Base-by-base conservation (phyloP, 2,113 vertebrate species). In the Neolamprologus cancellatus region DNA sequence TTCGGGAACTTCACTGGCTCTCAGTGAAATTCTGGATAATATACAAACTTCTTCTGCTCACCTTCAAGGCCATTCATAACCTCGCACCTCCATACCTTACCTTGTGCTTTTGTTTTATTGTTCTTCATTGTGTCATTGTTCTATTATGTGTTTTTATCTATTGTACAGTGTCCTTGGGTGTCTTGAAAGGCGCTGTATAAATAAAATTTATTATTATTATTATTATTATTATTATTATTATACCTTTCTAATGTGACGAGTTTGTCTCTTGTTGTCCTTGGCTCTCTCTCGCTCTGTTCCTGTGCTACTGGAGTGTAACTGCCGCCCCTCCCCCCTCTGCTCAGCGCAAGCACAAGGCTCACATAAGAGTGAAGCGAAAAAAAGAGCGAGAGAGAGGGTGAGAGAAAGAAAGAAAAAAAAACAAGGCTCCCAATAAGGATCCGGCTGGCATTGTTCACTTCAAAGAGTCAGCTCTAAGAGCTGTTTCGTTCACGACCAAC, bases 391-490 rank as follows among this genome's bases (percentile, higher is more conserved):
- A 5, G 54, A 15, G 53, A 13, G 52, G 2, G 20, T 55, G 23
- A 28, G 23, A 55, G 54, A 55, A 28, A 1, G 7, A 15, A 44
- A 32, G 7, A 32, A 15, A 28, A 25, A 25, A 8, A 55, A 8
- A 2, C 23, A 55, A 0, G 13, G 4, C 4, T 55, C 23, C 13
- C 23, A 55, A 28, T 55, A 55, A 2, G 54, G 54, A 28, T 3
- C 0, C 13, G 2, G 23, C 4, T 55, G 3, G 20, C 53, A 4
- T 25, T 7, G 7, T 55, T 55, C 12, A 8, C 23, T 15, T 55
- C 23, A 25, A 55, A 55, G 53, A 14, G 0, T 0, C 12, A 1
- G 3, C 1, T 55, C 12, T 28, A 55, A 28, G 4, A 55, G 4
- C 7, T 2, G 4, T 3, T 57, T 57, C 23, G 7, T 8, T 57